A percentile compares a stretch with the other conserved stretches of the same genome.
Conservation (phyloP, 2,888 invertebrate genomes). For the Torymus aiolomorphi region DNA sequence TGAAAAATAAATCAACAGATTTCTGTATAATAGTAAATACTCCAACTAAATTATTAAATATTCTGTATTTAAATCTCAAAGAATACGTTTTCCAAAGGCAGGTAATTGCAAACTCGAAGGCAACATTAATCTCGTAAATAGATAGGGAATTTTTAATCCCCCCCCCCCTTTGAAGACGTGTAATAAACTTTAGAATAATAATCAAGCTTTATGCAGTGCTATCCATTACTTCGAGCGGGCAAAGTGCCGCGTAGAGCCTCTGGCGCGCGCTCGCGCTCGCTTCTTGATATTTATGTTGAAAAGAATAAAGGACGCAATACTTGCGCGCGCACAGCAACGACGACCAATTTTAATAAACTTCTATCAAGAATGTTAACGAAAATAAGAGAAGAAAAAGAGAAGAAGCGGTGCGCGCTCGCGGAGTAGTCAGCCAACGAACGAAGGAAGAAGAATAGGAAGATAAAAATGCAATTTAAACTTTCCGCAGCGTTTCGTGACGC, state of each 20-base stretch:
- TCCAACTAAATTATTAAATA: too few species aligned
- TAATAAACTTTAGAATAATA: conserved; percentile 10
- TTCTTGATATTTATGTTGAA: conserved; percentile 30
- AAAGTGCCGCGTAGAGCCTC: background rate
- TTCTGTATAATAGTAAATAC: too few species aligned
- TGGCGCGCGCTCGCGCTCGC: background rate
- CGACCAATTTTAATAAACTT: conserved; percentile 34
- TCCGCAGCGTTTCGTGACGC: conserved; percentile 52
- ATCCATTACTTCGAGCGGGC: background rate
- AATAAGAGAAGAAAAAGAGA: background rate
- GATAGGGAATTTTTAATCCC: too few species aligned
- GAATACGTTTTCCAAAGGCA: too few species aligned
- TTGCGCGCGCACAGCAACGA: too few species aligned
- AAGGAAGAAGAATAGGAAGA: conserved; percentile 36
- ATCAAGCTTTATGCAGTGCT: background rate
- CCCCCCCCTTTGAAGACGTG: background rate
- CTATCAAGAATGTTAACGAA: conserved; percentile 18
- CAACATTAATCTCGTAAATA: too few species aligned
- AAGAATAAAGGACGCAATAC: background rate
- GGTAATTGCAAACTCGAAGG: too few species aligned
- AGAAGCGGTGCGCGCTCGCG: background rate
- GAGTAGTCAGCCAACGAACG: too few species aligned
- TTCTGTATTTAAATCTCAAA: too few species aligned
- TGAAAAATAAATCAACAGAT: too few species aligned
- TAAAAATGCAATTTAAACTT: conserved; percentile 57